Evolutionary conservation across 37 sponge, comb jelly and placozoan species (phyloP).

Genomic region (Axinella damicornis): DNA sequence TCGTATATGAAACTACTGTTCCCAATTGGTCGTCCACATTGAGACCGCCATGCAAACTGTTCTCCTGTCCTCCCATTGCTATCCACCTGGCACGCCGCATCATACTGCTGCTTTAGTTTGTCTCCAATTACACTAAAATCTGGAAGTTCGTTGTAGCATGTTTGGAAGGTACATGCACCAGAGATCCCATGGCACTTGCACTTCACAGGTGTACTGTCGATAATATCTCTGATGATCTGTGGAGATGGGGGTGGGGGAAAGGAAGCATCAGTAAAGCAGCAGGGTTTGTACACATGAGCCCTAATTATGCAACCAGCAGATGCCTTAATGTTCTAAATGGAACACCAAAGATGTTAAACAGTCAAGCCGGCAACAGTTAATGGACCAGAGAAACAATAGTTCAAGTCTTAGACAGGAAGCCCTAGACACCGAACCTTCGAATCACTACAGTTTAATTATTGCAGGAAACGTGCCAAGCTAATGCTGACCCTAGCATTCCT

Average conservation of each 20-base stretch:
- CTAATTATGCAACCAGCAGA: background rate
- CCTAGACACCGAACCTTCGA: background rate
- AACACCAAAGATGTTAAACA: too few species aligned
- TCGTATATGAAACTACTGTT: slow-evolving; percentile 5
- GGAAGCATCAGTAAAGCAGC: too few species aligned
- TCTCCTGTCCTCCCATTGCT: background rate
- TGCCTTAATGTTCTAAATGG: too few species aligned
- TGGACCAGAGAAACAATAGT: background rate
- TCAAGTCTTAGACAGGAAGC: too few species aligned
- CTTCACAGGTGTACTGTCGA: background rate
- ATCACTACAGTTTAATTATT: too few species aligned
- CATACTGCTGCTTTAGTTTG: slow-evolving; percentile 13
- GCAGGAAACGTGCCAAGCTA: too few species aligned
- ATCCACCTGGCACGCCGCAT: slow-evolving; percentile 24
- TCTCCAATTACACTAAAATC: slow-evolving; percentile 14
- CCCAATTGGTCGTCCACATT: background rate
- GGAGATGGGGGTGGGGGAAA: too few species aligned
- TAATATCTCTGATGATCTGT: background rate
- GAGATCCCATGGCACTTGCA: slow-evolving; percentile 61
- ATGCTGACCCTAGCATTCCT: too few species aligned
- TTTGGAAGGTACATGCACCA: slow-evolving; percentile 47
- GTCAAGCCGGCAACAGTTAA: too few species aligned
- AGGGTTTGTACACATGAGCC: too few species aligned
- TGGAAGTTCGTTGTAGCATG: slow-evolving; percentile 32
- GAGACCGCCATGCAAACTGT: slow-evolving; percentile 3